A percentile compares a stretch with the other conserved stretches of the same genome.
phyloP scores from a whole-genome alignment of 2,888 invertebrate genomes.

The Liopterus haemorrhoidalis region DNA sequence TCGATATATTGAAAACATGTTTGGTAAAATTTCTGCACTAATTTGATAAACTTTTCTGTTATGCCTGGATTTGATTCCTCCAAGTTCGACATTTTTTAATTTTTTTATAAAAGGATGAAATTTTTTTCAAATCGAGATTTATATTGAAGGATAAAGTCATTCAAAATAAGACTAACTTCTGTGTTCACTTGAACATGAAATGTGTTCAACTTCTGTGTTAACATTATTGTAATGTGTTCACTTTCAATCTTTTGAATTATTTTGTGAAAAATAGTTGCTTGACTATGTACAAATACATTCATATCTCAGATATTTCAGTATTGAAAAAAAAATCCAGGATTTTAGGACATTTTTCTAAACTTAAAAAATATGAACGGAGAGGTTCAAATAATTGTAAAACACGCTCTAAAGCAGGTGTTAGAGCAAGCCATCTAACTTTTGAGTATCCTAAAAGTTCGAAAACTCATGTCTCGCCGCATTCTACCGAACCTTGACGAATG shows the following conservation, averaged over 20 bases:
- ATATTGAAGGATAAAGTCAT: constrained; percentile 29
- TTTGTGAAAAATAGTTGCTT: constrained; percentile 31
- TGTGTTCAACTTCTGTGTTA: too few species aligned
- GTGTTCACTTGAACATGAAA: too few species aligned
- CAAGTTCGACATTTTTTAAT: constrained; percentile 48
- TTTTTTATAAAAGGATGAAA: constrained; percentile 48
- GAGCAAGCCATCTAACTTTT: constrained; percentile 33
- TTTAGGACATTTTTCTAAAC: constrained; percentile 35
- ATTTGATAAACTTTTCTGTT: constrained; percentile 18
- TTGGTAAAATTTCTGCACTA: constrained; percentile 19
- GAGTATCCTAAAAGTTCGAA: constrained; percentile 32
- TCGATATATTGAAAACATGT: constrained; percentile 21
- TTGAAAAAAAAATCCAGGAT: constrained; percentile 33
- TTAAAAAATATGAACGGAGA: constrained; percentile 34
- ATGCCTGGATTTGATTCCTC: constrained; percentile 41
- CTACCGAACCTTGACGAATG: too few species aligned
- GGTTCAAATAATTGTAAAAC: constrained; percentile 33
- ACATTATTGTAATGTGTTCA: constrained; percentile 29
- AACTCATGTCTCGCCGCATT: too few species aligned
- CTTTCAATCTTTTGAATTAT: constrained; percentile 27
- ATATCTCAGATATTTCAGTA: constrained; percentile 30
- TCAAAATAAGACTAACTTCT: constrained; percentile 29
- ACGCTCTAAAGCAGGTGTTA: constrained; percentile 30
- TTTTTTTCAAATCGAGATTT: constrained; percentile 24
- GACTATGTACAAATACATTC: constrained; percentile 33